phyloP scores from a whole-genome alignment of 2,797 vertebrate genomes.

The Labroides dimidiatus region DNA sequence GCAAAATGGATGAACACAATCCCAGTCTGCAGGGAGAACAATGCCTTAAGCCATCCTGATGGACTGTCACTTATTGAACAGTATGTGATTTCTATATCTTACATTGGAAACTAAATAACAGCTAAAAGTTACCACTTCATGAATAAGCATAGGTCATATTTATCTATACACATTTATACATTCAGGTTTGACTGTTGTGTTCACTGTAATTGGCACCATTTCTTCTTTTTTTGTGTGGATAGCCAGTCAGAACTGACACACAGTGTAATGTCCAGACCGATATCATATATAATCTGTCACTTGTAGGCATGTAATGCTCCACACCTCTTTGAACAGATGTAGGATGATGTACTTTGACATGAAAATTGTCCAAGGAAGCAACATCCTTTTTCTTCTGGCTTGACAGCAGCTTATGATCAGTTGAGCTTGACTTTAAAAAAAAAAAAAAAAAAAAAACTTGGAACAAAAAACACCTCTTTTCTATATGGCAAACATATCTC shows the following conservation, averaged over 20 bases:
- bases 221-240: conserved; percentile 48
- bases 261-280: conserved; percentile 61
- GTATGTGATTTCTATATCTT: conserved; percentile 76
- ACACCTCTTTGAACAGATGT: conserved; percentile 52
- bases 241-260: conserved; percentile 62
- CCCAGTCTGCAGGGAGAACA: conserved; percentile 59
- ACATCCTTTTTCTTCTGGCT: conserved; percentile 72
- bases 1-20: conserved; percentile 62
- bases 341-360: conserved; percentile 52
- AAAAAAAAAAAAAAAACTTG: conserved; percentile 30
- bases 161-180: conserved; percentile 86
- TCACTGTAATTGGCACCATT: conserved; percentile 78
- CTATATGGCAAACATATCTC: conserved; percentile 53
- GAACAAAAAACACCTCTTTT: conserved; percentile 37
- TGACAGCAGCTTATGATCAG: conserved; percentile 82
- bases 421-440: conserved; percentile 70
- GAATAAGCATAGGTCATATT: conserved; percentile 84
- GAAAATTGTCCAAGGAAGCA: conserved; percentile 64
- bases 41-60: conserved; percentile 58
- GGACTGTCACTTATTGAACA: conserved; percentile 68
- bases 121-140: conserved; percentile 84
- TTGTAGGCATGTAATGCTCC: conserved; percentile 55
- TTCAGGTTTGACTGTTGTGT: conserved; percentile 80
- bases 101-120: conserved; percentile 81
- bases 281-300: conserved; percentile 62